A percentile compares a stretch with the other conserved stretches of the same genome.
These are phyloP conservation scores for Chesias legatella DNA, from an alignment of 2,888 invertebrate genomes.

Conservation along the genomic window DNA sequence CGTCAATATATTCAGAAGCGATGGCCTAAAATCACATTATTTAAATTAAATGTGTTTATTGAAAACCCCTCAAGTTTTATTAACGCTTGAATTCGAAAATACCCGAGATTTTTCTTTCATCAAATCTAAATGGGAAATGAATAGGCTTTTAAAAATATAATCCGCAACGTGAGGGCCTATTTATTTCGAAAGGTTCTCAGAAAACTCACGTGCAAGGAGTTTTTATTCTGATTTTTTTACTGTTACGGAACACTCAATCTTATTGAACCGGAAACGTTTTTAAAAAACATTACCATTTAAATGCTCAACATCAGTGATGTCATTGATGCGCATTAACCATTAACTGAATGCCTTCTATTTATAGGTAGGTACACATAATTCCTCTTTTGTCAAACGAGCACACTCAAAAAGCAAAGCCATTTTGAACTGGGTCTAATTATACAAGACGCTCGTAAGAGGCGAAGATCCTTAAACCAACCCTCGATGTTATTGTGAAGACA, in stretches of 20 bases:
- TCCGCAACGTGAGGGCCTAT: slow-evolving; percentile 14
- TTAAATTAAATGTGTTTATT: slow-evolving; percentile 24
- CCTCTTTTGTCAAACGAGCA: slow-evolving; percentile 70
- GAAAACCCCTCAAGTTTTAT: slow-evolving; percentile 18
- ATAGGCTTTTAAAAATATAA: slow-evolving; percentile 8
- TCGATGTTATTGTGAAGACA: slow-evolving; percentile 66
- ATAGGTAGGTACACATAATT: slow-evolving; percentile 42
- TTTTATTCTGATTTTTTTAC: slow-evolving; percentile 39
- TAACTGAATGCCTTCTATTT: slow-evolving; percentile 53
- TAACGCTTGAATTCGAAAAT: slow-evolving; percentile 14
- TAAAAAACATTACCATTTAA: slow-evolving; percentile 55
- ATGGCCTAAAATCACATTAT: slow-evolving; percentile 29
- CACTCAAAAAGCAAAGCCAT: slow-evolving; percentile 60
- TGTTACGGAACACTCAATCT: slow-evolving; percentile 44
- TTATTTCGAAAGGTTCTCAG: slow-evolving; percentile 18
- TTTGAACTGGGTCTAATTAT: slow-evolving; percentile 67
- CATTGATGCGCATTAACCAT: slow-evolving; percentile 62
- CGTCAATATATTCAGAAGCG: slow-evolving; percentile 20
- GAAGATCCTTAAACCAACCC: slow-evolving; percentile 53
- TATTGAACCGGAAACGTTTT: slow-evolving; percentile 63
- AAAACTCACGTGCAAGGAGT: slow-evolving; percentile 42
- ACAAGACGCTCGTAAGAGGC: slow-evolving; percentile 51
- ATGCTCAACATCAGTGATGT: slow-evolving; percentile 51
- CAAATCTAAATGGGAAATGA: slow-evolving; percentile 11
- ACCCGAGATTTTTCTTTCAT: slow-evolving; percentile 13